phyloP scores from a whole-genome alignment of 2,113 vertebrate species.

The Upupa epops region DNA sequence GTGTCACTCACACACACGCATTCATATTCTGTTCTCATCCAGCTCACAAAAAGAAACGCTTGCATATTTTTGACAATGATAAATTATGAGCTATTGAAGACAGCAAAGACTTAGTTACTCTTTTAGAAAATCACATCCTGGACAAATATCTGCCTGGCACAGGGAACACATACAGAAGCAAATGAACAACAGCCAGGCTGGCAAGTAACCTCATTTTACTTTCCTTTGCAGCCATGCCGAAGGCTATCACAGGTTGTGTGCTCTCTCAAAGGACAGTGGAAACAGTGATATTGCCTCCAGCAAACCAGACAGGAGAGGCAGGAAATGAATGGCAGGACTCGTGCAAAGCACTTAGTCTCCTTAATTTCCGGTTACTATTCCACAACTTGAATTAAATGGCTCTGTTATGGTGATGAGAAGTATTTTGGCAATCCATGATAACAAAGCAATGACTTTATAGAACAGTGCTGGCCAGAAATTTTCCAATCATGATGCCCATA shows the following conservation, averaged over 20 bases:
- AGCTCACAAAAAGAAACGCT: slow-evolving; percentile 10
- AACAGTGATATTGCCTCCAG: background rate
- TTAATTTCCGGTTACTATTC: background rate
- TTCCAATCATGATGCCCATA: background rate
- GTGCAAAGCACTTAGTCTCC: background rate
- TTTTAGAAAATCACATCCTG: slow-evolving; percentile 42
- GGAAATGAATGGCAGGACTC: background rate
- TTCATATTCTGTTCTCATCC: slow-evolving; percentile 55
- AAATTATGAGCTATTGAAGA: slow-evolving; percentile 48
- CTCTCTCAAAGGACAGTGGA: background rate
- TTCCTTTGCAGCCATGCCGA: background rate
- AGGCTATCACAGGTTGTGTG: background rate
- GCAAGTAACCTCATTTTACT: slow-evolving; percentile 4
- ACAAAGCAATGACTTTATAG: background rate
- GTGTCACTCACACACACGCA: slow-evolving; percentile 28
- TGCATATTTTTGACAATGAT: slow-evolving; percentile 66
- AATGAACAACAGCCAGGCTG: background rate
- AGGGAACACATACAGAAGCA: background rate
- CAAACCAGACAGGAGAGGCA: background rate
- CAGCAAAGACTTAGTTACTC: slow-evolving; percentile 50
- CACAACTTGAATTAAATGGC: background rate
- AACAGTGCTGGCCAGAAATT: background rate
- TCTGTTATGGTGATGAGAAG: background rate
- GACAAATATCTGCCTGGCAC: slow-evolving; percentile 36
- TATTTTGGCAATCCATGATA: background rate